Percentiles rank a stretch among this genome's conserved stretches.
Conservation (phyloP, 1,140 invertebrate genomes). For the Popillia japonica region DNA sequence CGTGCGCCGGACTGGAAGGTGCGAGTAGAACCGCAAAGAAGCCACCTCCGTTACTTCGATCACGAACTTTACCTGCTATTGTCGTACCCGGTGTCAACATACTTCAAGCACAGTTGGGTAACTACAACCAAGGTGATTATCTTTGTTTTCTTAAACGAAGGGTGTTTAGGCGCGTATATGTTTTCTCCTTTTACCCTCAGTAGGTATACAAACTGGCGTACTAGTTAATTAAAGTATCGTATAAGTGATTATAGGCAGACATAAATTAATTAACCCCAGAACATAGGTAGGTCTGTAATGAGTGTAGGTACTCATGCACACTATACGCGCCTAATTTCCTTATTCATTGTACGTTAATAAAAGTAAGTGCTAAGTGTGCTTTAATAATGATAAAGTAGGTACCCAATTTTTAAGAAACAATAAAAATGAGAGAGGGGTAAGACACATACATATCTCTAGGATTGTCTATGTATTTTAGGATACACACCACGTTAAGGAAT, state of each 20-base stretch:
- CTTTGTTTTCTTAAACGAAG: slow-evolving; percentile 18
- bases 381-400: no score
- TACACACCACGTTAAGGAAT: no score
- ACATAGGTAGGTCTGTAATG: no score
- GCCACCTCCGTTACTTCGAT: slow-evolving; percentile 78
- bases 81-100: slow-evolving; percentile 87
- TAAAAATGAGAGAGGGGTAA: no score
- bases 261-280: no score
- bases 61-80: slow-evolving; percentile 86
- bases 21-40: slow-evolving; percentile 59
- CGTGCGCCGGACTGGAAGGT: slow-evolving; percentile 56
- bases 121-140: slow-evolving; percentile 60
- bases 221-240: not conserved
- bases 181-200: not conserved
- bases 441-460: no score
- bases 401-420: no score
- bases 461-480: no score
- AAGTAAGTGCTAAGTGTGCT: no score
- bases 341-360: no score
- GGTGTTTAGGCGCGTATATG: not conserved
- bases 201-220: not conserved
- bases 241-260: not conserved
- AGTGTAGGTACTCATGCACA: no score
- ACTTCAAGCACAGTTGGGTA: slow-evolving; percentile 81
- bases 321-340: no score